These are phyloP conservation scores for Cydia amplana DNA, from an alignment of 1,140 invertebrate genomes.

Conservation along the genomic window DNA sequence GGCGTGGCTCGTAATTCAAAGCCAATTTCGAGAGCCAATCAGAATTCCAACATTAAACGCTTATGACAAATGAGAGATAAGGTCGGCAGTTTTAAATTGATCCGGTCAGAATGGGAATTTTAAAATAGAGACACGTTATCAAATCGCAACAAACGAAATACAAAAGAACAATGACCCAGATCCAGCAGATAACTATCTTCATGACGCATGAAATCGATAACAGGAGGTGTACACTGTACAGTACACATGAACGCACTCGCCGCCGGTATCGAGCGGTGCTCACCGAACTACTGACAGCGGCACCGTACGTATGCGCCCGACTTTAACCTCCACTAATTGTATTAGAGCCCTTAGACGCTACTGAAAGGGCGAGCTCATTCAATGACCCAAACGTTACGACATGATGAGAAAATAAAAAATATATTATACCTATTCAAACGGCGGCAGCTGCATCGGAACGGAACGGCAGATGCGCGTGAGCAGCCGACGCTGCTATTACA, in stretches of 20 bases:
- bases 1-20: constrained; percentile 25
- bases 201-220: constrained; percentile 78
- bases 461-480: constrained; percentile 68
- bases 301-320: constrained; percentile 58
- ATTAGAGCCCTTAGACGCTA: constrained; percentile 56
- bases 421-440: constrained; percentile 60
- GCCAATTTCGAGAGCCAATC: constrained; percentile 25
- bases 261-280: constrained; percentile 68
- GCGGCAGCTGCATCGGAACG: constrained; percentile 68
- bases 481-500: constrained; percentile 54
- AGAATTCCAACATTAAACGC: constrained; percentile 1
- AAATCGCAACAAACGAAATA: constrained; percentile 57
- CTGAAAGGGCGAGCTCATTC: constrained; percentile 57
- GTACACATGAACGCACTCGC: constrained; percentile 54
- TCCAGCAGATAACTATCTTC: constrained; percentile 75
- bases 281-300: constrained; percentile 64
- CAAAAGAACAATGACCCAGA: constrained; percentile 78
- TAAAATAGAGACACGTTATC: constrained; percentile 44
- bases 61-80: constrained; percentile 8
- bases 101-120: constrained; percentile 14
- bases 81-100: neutral
- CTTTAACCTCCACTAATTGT: constrained; percentile 53
- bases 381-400: constrained; percentile 43
- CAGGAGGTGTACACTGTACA: constrained; percentile 61
- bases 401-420: constrained; percentile 54